Base-by-base conservation (phyloP, 2,797 vertebrate genomes). In the Toxotes lorentzi region DNA sequence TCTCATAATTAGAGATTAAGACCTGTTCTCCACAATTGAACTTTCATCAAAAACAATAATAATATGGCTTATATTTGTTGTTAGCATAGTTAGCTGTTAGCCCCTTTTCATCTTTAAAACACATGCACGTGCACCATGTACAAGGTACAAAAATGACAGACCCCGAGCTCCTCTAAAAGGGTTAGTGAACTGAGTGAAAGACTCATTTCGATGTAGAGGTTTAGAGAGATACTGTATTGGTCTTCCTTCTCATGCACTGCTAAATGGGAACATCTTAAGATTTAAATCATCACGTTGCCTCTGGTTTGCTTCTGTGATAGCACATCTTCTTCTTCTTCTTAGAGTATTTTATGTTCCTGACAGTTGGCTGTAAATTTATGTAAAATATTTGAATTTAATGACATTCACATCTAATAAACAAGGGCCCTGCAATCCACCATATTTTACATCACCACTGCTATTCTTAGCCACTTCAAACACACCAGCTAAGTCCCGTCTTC, bases 401-500 rank as follows among this genome's bases (percentile, higher is more conserved):
- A 30, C 61, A 65, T 76, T 75, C 76, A 71, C 38, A 57, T 85
- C 64, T 73, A 70, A 78, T 81, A 79, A 88, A 87, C 73, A 73
- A 21, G 53, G 27, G 21, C 35, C 41, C 34, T 17, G 30, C 34
- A 40, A 64, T 74, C 23, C 65, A 47, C 21, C 32, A 58, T 66
- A 41, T 86, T 88, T 83, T 62, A 84, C 53, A 70, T 63, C 63
- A 12, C 38, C 2, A 50, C 53, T 47, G 56, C 74, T 87, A 83
- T 91, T 91, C 72, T 86, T 71, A 78, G 78, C 61, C 71, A 9
- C 73, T 40, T 78, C 54, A 69, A 78, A 76, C 70, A 32, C 47
- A 23, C 24, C 66, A 4, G 57, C 74, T 57, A 64, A 80, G 56
- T 51, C 59, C 32, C 4, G 13, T 78, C 54, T 74, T 50, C 73